These are phyloP conservation scores for Drosophila antonietae DNA, from an alignment of 2,888 invertebrate species.

Conservation along the genomic window DNA sequence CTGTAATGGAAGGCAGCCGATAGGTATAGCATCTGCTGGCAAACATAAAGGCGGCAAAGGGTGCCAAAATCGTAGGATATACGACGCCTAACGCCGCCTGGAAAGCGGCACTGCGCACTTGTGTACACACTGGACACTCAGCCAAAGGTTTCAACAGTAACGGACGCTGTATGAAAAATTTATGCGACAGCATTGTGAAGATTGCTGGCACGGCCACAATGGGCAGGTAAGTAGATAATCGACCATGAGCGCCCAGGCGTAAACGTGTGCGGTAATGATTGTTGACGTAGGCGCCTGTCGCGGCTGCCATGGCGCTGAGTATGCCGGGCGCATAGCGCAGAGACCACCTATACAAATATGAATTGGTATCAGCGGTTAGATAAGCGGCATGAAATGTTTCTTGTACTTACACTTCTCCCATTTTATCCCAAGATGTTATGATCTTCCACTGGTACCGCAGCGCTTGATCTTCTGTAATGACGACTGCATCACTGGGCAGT, in stretches of 20 bases:
- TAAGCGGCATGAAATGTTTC: conserved; percentile 20
- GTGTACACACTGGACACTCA: conserved; percentile 88
- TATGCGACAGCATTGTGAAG: conserved; percentile 86
- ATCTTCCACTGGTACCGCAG: conserved; percentile 87
- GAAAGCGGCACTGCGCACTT: conserved; percentile 86
- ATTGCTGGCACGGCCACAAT: conserved; percentile 87
- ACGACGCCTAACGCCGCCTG: conserved; percentile 86
- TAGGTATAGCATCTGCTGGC: conserved; percentile 88
- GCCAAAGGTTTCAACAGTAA: conserved; percentile 86
- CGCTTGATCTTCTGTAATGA: conserved; percentile 87
- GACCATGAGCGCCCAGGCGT: conserved; percentile 87
- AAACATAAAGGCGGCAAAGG: conserved; percentile 87
- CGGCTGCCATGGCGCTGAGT: conserved; percentile 86
- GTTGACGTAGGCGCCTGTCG: conserved; percentile 87
- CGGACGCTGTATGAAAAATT: conserved; percentile 86
- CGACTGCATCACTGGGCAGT: conserved; percentile 87
- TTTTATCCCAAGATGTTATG: conserved; percentile 87
- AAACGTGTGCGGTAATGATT: conserved; percentile 87
- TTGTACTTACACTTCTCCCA: conserved; percentile 86
- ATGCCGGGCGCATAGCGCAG: conserved; percentile 85
- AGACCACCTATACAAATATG: conserved; percentile 85
- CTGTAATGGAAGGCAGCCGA: conserved; percentile 87
- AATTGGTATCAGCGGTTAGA: conserved; percentile 32
- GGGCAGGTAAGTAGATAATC: conserved; percentile 87
- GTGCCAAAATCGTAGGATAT: conserved; percentile 88